Evolutionary conservation across 2,113 vertebrate genomes (phyloP), one percentile per base, ranked within the genome.

Genomic region (Ranitomeya imitator): DNA sequence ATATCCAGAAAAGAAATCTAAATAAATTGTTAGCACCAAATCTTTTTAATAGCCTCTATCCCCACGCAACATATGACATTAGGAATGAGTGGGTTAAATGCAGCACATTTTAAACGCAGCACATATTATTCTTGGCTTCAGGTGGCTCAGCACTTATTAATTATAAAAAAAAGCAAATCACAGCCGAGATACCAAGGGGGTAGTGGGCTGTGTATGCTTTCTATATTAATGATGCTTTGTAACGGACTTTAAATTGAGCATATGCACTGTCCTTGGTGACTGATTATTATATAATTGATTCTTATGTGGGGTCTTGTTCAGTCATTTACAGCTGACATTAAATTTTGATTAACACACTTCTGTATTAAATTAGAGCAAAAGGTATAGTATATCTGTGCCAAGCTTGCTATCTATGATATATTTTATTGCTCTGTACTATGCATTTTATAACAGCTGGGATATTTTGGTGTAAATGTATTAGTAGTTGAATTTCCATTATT

Each of bases 101-200:
- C 21, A 23, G 54, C 54, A 63, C 57, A 45, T 45, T 54, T 85
- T 73, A 86, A 37, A 78, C 12, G 26, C 52, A 31, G 52, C 54
- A 76, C 26, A 61, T 51, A 76, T 88, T 73, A 88, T 76, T 88
- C 21, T 26, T 57, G n/a, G 16, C 31, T 76, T 37, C 79, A 76
- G 69, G 54, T 82, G 18, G 15, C 37, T 45, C 21, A 83, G 57
- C 80, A 57, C 79, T 92, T 91, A 93, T 92, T 92, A 93, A 93
- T 92, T 93, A 92, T 91, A 87, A 86, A 88, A 92, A 18, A 0
- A 55, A 0, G 59, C 88, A 91, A 92, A 91, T 92, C 88, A 88
- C 91, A 90, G 88, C 87, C 90, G 91, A 90, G 90, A 59, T 76
- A 76, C 67, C 57, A 21, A 82, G 55, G 14, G 57, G 57, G 57